Evolutionary conservation across 2,113 vertebrate genomes (phyloP).

Genomic region (Esox niger): DNA sequence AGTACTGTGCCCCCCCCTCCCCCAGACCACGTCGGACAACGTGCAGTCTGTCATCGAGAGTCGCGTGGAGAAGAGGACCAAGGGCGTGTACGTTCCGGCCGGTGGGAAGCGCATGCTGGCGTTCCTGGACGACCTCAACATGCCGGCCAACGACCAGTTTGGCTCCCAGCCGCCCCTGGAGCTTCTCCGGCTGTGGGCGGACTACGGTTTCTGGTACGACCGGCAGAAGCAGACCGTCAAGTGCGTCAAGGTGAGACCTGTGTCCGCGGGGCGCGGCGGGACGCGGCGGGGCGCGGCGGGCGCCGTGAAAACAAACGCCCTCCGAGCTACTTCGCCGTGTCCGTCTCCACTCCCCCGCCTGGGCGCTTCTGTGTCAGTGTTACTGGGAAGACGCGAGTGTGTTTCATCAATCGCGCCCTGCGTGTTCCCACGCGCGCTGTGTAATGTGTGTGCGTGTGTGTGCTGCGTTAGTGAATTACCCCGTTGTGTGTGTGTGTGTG

Average conservation of each 20-base stretch:
- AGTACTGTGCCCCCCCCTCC: conserved; percentile 30
- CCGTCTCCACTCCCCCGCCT: conserved; percentile 1
- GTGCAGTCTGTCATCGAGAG: conserved; percentile 85
- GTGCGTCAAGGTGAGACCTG: conserved; percentile 81
- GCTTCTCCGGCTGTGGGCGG: conserved; percentile 84
- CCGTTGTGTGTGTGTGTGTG: conserved; percentile 9
- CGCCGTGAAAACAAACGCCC: too few relatives aligned
- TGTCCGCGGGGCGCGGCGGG: too few relatives aligned
- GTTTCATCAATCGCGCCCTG: conserved; percentile 3
- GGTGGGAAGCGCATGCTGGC: conserved; percentile 83
- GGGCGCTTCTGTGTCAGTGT: too few relatives aligned
- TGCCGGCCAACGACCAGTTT: conserved; percentile 83
- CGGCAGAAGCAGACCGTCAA: conserved; percentile 78
- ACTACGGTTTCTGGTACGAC: conserved; percentile 91
- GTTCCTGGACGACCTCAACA: conserved; percentile 88
- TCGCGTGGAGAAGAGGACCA: conserved; percentile 83
- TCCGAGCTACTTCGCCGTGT: neutral
- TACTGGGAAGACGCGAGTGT: neutral
- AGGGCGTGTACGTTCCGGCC: conserved; percentile 77
- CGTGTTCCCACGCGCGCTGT: neutral
- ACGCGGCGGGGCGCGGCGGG: too few relatives aligned
- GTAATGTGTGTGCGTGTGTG: neutral
- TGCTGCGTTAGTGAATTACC: conserved; percentile 11
- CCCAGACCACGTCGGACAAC: conserved; percentile 81
- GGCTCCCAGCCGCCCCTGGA: conserved; percentile 88